Evolutionary conservation across 2,113 vertebrate species (phyloP).

Genomic region (Circaetus gallicus): DNA sequence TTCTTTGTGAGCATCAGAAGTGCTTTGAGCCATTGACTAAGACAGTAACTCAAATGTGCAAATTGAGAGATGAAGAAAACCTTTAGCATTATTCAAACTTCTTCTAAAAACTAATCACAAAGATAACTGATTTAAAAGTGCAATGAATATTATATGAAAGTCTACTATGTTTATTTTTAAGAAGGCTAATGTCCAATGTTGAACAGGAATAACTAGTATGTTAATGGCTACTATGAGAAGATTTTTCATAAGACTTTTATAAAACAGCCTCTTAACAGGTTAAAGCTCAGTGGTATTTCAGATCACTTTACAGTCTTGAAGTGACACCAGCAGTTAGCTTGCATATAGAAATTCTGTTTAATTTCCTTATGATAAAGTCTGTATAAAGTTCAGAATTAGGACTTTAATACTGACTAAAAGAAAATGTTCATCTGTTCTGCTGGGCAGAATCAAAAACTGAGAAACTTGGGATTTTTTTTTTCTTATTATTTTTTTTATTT

Average conservation of each 20-base stretch:
- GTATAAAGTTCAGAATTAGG: neutral
- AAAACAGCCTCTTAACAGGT: neutral
- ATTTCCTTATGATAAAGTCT: neutral
- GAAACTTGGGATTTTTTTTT: neutral
- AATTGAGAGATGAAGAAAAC: neutral
- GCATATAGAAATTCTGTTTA: neutral
- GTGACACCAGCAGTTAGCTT: neutral
- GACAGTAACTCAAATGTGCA: neutral
- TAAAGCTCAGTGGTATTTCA: neutral
- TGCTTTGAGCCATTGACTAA: neutral
- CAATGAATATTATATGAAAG: neutral
- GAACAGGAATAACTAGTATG: neutral
- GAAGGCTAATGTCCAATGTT: neutral
- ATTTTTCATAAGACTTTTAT: neutral
- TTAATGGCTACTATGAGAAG: neutral
- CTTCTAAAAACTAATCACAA: neutral
- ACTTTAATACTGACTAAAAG: neutral
- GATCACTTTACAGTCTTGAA: neutral
- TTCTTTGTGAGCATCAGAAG: neutral
- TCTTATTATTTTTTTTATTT: neutral
- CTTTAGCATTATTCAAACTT: neutral
- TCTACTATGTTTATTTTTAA: neutral
- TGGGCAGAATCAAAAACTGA: neutral
- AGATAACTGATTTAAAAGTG: neutral
- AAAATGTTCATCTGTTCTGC: neutral